Evolutionary conservation across 2,113 vertebrate species (phyloP).

Genomic region (Vulpes vulpes): DNA sequence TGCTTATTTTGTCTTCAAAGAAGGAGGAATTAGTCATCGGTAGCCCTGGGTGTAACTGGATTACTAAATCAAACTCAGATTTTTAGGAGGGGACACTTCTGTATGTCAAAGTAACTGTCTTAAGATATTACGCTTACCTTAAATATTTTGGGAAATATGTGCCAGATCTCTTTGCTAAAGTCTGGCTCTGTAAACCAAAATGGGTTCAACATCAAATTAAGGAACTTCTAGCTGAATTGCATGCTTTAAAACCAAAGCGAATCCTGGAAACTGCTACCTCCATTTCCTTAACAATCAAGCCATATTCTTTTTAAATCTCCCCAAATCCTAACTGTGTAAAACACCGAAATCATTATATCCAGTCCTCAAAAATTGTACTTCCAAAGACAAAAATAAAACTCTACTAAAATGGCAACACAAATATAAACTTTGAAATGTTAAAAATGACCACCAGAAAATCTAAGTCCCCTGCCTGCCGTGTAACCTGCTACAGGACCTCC

Average conservation of each 20-base stretch:
- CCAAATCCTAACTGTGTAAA: neutral
- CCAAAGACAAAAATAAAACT: neutral
- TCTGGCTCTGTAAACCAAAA: neutral
- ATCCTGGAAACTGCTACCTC: neutral
- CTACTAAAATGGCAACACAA: neutral
- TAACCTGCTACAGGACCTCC: neutral
- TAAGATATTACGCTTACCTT: neutral
- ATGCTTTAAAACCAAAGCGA: neutral
- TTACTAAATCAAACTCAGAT: neutral
- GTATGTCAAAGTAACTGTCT: neutral
- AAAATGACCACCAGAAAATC: neutral
- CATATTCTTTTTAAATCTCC: neutral
- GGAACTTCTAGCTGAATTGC: neutral
- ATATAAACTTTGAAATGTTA: neutral
- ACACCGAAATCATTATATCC: neutral
- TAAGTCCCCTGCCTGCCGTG: neutral
- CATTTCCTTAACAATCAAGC: neutral
- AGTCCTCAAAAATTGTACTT: neutral
- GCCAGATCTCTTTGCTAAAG: neutral
- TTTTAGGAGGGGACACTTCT: neutral
- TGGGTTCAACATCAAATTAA: neutral
- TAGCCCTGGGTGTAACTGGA: neutral
- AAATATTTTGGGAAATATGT: neutral
- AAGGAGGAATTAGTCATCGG: slow-evolving; percentile 7
- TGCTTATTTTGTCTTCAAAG: slow-evolving; percentile 33